Base-by-base conservation (phyloP, 2,113 vertebrate genomes). In the Vicugna pacos region DNA sequence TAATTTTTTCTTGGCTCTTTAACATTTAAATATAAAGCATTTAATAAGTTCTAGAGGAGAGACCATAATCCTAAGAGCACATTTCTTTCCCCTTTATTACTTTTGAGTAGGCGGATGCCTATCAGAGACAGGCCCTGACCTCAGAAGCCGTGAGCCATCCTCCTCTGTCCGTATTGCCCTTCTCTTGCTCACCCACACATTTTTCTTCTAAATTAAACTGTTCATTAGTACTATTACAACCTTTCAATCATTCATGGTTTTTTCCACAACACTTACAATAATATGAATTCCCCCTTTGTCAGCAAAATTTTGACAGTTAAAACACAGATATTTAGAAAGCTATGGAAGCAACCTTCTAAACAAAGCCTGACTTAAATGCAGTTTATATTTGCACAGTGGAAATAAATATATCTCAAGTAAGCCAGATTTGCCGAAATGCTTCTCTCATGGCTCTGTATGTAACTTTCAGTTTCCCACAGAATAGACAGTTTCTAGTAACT, bases 121-220 rank as follows among this genome's bases (percentile, higher is more conserved):
- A 1, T 69, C 56, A 42, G 20, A 77, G 48, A 62, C 26, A 46
- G 22, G 26, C 48, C 26, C 64, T 77, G 76, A 64, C 90, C 81
- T 90, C 64, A 42, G 67, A 28, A 5, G 1, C 32, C 30, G 56
- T 5, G 2, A 3, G 32, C 58, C 32, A 0, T 50, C n/a, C 38
- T 65, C 30, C 58, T 22, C 0, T 15, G 8, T 3, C 50, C 60
- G 13, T 0, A 0, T n/a, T 58, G 42, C 35, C 22, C 24, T 88
- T 11, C 17, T 16, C n/a, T 91, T 32, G 5, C 22, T 60, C 19
- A 54, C 17, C 46, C 15, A 12, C 32, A 5, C 60, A 48, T 46
- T 92, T 48, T 76, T 89, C 76, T 65, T 92, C 60, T 89, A 93
- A 95, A 95, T 95, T 95, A 92, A 95, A 89, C 4, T 94, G 48